Evolutionary conservation across 35 echinoderm and acorn worm genomes (phyloP).

Genomic region (Acanthaster planci): DNA sequence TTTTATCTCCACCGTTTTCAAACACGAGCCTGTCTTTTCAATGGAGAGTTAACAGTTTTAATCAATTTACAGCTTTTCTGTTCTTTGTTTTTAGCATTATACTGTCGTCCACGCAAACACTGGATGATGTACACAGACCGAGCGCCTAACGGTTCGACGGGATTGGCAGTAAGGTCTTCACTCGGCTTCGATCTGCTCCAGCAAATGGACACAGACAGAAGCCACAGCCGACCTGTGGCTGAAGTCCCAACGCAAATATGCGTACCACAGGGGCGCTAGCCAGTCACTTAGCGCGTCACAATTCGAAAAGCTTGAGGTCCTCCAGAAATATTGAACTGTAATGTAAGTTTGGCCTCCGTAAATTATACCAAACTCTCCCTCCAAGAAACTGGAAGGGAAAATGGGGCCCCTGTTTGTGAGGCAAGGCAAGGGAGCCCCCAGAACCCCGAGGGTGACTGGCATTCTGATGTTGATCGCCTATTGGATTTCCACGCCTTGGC

Average conservation of each 20-base stretch:
- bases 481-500: constrained; percentile 7
- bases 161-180: too few species aligned
- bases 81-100: too few species aligned
- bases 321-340: constrained; percentile 1
- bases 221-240: background rate
- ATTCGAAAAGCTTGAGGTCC: background rate
- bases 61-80: too few species aligned
- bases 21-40: too few species aligned
- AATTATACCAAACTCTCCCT: constrained; percentile 22
- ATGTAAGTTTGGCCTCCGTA: constrained; percentile 19
- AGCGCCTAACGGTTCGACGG: too few species aligned
- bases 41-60: too few species aligned
- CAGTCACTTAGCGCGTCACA: background rate
- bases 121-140: too few species aligned
- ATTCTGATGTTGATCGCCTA: constrained; percentile 26
- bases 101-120: too few species aligned
- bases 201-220: too few species aligned
- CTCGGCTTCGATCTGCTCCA: too few species aligned
- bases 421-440: background rate
- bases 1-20: too few species aligned
- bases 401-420: background rate
- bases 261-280: background rate
- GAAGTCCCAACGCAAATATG: background rate
- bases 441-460: constrained; percentile 13
- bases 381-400: constrained; percentile 2